These are phyloP conservation scores for Charadrius vociferus DNA, from an alignment of 2,113 vertebrate genomes.

Conservation along the genomic window DNA sequence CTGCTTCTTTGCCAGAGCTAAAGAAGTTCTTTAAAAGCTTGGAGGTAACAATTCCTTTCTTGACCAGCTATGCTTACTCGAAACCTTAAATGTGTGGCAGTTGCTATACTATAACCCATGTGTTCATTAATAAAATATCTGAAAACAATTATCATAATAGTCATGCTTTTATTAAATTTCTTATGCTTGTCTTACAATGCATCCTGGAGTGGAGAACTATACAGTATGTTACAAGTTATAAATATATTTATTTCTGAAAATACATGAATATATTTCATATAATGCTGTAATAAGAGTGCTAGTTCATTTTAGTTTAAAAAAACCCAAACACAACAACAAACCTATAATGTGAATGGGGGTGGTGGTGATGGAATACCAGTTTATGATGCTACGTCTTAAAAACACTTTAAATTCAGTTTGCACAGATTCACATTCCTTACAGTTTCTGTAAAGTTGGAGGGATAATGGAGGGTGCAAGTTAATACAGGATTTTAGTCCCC, in stretches of 20 bases:
- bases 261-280: conserved; percentile 22
- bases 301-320: not conserved
- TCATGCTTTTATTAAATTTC: conserved; percentile 42
- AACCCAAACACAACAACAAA: not conserved
- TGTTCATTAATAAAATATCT: not conserved
- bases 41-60: not conserved
- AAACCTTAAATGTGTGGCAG: not conserved
- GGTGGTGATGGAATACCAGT: not conserved
- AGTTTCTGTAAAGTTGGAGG: not conserved
- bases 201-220: not conserved
- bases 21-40: not conserved
- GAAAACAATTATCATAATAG: not conserved
- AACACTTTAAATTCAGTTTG: not conserved
- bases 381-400: not conserved
- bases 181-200: conserved; percentile 1
- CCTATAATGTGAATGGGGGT: not conserved
- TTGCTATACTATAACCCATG: not conserved
- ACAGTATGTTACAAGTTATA: conserved; percentile 64
- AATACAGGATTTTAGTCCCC: not conserved
- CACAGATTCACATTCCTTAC: conserved; percentile 10
- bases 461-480: not conserved
- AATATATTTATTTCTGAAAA: conserved; percentile 47
- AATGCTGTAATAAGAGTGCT: conserved; percentile 11
- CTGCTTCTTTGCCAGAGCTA: not conserved
- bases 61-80: not conserved